Conservation (phyloP, 2,113 vertebrate species). For the Phylloscopus trochilus region DNA sequence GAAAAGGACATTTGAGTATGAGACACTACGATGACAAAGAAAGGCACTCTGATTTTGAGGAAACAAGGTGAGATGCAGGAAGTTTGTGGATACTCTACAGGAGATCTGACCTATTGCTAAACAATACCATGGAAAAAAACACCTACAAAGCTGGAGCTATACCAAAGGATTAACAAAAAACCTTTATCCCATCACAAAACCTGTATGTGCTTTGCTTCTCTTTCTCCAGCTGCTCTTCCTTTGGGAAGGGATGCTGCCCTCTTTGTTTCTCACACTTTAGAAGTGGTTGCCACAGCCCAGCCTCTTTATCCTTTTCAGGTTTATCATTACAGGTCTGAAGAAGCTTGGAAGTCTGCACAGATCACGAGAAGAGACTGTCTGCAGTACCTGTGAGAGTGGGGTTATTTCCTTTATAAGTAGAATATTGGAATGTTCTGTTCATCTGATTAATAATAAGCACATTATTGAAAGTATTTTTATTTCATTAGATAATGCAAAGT, state of each 20-base stretch:
- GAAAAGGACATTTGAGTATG: background rate
- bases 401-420: background rate
- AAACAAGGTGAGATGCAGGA: background rate
- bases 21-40: background rate
- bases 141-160: background rate
- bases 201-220: background rate
- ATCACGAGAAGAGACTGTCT: background rate
- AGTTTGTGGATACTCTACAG: background rate
- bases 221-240: background rate
- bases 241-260: background rate
- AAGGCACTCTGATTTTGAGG: background rate
- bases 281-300: background rate
- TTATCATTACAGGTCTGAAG: background rate
- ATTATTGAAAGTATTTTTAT: background rate
- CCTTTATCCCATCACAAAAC: background rate
- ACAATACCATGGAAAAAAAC: background rate
- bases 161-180: background rate
- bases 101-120: background rate
- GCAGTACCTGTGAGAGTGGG: background rate
- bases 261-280: background rate
- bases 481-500: background rate
- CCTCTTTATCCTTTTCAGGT: background rate
- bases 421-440: background rate
- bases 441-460: background rate
- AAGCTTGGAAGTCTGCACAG: background rate